These are phyloP conservation scores for Zenarchopterus dispar DNA, from an alignment of 2,797 vertebrate species.

Conservation along the genomic window DNA sequence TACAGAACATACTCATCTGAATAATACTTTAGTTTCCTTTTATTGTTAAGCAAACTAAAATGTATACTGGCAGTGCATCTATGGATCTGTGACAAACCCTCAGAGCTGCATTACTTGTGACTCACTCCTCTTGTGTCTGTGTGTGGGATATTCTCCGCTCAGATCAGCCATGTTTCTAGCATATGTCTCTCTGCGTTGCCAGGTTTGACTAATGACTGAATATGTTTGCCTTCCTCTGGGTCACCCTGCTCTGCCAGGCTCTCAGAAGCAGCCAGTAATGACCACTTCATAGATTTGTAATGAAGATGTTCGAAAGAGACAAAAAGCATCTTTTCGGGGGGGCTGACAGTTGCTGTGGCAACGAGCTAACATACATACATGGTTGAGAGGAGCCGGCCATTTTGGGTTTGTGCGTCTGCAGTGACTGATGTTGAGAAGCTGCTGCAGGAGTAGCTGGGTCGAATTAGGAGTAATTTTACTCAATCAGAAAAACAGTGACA, in stretches of 20 bases:
- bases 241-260: slow-evolving; percentile 43
- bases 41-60: slow-evolving; percentile 36
- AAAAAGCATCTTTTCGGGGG: slow-evolving; percentile 28
- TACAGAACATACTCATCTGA: slow-evolving; percentile 6
- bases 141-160: slow-evolving; percentile 29
- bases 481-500: too few relatives aligned
- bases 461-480: not conserved
- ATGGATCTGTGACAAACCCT: slow-evolving; percentile 31
- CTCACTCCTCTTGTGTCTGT: slow-evolving; percentile 43
- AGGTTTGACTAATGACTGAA: slow-evolving; percentile 58
- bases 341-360: slow-evolving; percentile 53
- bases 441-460: not conserved
- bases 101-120: slow-evolving; percentile 51
- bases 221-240: slow-evolving; percentile 56
- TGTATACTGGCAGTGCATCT: slow-evolving; percentile 7
- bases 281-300: slow-evolving; percentile 29
- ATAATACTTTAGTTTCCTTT: slow-evolving; percentile 35
- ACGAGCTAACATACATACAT: slow-evolving; percentile 46
- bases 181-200: slow-evolving; percentile 40
- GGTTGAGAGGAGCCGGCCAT: slow-evolving; percentile 48
- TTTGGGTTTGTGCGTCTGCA: slow-evolving; percentile 50
- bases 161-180: slow-evolving; percentile 51
- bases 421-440: slow-evolving; percentile 18
- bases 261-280: slow-evolving; percentile 33
- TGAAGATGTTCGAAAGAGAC: slow-evolving; percentile 39